Evolutionary conservation across 53 echinoderm and acorn worm genomes (phyloP).

Genomic region (Patiria pectinifera): DNA sequence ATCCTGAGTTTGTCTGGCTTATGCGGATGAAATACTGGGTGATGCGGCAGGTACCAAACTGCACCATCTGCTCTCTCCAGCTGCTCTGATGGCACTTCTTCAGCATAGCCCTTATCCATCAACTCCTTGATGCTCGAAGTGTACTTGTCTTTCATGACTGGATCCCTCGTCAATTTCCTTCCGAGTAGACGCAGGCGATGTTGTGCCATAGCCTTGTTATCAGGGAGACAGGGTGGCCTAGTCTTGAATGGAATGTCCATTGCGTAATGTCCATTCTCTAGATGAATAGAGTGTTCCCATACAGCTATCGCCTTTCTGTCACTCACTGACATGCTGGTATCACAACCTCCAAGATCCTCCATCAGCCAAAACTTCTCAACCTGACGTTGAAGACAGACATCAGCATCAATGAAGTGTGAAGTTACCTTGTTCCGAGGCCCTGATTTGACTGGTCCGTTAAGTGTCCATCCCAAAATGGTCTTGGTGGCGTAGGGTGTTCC

Average conservation of each 20-base stretch:
- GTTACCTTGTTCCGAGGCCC: too few relatives aligned
- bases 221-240: conserved; percentile 55
- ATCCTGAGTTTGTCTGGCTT: conserved; percentile 37
- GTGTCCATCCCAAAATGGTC: conserved; percentile 61
- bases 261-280: conserved; percentile 56
- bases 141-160: not conserved
- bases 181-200: conserved; percentile 58
- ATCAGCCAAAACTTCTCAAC: conserved; percentile 64
- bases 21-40: conserved; percentile 23
- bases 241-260: conserved; percentile 68
- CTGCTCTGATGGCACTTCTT: not conserved
- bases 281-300: conserved; percentile 31
- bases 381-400: too few relatives aligned
- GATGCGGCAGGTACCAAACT: conserved; percentile 25
- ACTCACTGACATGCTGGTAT: conserved; percentile 19
- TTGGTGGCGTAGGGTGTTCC: conserved; percentile 67
- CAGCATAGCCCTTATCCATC: too few relatives aligned
- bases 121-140: too few relatives aligned
- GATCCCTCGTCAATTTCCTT: conserved; percentile 22
- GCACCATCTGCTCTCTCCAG: conserved; percentile 1
- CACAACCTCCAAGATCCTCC: conserved; percentile 25
- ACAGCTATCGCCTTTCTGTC: conserved; percentile 33
- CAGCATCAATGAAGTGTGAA: too few relatives aligned
- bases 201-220: conserved; percentile 68
- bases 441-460: too few relatives aligned